phyloP scores from a whole-genome alignment of 2,797 vertebrate species.

The Tangara arthus region DNA sequence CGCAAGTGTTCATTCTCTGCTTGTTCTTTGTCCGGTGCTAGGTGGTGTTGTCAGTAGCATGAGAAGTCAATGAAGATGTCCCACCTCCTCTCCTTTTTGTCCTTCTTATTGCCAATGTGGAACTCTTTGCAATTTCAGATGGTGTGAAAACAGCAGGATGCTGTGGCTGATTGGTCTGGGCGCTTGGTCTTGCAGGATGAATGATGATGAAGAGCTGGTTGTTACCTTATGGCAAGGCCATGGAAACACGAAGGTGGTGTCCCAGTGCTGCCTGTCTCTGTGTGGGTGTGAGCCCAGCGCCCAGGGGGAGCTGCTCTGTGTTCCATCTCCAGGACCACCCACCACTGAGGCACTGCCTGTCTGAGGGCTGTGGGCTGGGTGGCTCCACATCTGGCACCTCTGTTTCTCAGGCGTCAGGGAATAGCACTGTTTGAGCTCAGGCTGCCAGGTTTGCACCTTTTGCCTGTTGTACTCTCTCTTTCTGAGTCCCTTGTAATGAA shows the following conservation, averaged over 20 bases:
- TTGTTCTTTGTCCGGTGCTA: not conserved
- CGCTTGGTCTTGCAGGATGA: not conserved
- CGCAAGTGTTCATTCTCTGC: not conserved
- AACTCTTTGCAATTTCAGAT: not conserved
- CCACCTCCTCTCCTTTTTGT: accelerated
- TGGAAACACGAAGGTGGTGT: not conserved
- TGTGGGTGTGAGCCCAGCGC: accelerated
- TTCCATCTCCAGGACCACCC: accelerated
- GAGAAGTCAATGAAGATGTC: not conserved
- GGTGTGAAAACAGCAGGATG: not conserved
- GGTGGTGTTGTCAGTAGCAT: not conserved
- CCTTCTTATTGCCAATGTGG: not conserved
- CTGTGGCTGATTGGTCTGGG: not conserved
- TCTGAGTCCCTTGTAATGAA: not conserved
- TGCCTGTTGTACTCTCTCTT: not conserved
- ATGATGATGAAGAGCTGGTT: not conserved
- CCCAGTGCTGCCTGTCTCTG: not conserved
- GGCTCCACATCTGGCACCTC: not conserved
- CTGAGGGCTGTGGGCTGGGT: accelerated
- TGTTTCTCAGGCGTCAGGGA: not conserved
- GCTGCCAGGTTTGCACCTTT: not conserved
- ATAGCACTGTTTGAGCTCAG: not conserved
- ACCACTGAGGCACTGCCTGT: accelerated
- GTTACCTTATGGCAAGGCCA: not conserved
- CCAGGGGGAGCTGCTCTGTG: accelerated